Percentiles rank a stretch among this genome's conserved stretches.
Conservation (phyloP, 2,113 vertebrate genomes). For the Acrocephalus kingi region DNA sequence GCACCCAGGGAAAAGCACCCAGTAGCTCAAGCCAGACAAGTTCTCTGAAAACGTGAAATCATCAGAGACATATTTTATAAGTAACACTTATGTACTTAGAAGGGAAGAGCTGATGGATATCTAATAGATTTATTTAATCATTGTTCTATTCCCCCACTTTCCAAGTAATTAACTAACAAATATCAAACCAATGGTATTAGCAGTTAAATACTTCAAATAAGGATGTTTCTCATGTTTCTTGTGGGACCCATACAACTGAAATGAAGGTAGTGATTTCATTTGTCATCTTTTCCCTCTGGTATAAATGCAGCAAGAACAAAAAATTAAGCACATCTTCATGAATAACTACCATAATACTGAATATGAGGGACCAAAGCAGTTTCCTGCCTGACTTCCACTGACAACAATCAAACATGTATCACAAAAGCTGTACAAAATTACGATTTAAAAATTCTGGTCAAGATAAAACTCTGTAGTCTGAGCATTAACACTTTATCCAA, state of each 20-base stretch:
- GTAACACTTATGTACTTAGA: not conserved
- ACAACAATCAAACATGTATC: not conserved
- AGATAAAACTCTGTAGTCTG: not conserved
- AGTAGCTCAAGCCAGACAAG: not conserved
- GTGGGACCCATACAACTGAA: not conserved
- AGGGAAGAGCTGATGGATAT: not conserved
- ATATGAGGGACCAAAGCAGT: not conserved
- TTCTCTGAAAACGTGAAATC: slow-evolving; percentile 14
- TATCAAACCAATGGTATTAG: not conserved
- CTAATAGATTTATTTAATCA: not conserved
- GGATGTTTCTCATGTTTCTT: not conserved
- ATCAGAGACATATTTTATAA: slow-evolving; percentile 19
- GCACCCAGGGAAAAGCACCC: not conserved
- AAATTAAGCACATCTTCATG: not conserved
- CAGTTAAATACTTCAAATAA: not conserved
- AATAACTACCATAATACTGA: not conserved
- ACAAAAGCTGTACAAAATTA: not conserved
- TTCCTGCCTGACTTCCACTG: not conserved
- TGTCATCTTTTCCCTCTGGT: not conserved
- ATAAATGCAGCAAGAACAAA: not conserved
- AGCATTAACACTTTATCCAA: not conserved
- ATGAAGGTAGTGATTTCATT: not conserved
- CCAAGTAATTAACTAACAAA: not conserved
- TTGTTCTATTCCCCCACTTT: not conserved
- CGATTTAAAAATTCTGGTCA: not conserved